Conservation (phyloP, 2,797 vertebrate genomes). For the Calcarius lapponicus region DNA sequence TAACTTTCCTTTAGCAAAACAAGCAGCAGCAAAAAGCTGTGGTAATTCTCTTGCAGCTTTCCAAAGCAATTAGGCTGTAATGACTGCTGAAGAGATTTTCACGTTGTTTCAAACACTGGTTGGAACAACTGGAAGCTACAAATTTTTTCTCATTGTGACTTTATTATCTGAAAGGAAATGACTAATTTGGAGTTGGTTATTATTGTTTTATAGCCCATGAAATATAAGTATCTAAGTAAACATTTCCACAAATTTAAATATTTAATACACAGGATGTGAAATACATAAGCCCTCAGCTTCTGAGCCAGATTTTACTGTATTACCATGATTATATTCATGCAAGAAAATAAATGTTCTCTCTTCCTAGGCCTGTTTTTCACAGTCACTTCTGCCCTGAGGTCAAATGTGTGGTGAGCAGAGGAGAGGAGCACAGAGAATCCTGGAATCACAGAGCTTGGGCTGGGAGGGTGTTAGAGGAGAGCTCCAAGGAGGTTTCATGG, state of each 20-base stretch:
- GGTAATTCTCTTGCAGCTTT: constrained; percentile 41
- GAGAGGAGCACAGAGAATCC: fast-evolving
- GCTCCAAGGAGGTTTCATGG: too few relatives aligned
- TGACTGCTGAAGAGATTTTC: constrained; percentile 50
- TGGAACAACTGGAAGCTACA: constrained; percentile 52
- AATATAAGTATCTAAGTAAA: constrained; percentile 43
- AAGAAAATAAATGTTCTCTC: background rate
- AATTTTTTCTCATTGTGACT: constrained; percentile 55
- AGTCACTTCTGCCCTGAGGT: background rate
- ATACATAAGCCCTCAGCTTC: background rate
- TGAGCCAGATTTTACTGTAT: background rate
- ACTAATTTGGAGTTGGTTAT: constrained; percentile 60
- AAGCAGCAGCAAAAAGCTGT: background rate
- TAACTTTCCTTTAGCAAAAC: background rate
- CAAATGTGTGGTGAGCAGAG: background rate
- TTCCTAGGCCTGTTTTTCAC: background rate
- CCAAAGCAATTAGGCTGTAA: constrained; percentile 54
- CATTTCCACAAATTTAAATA: constrained; percentile 15
- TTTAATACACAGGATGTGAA: background rate
- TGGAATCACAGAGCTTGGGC: background rate
- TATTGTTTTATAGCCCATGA: constrained; percentile 65
- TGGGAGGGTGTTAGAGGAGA: background rate
- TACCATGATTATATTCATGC: background rate
- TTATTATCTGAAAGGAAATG: constrained; percentile 58
- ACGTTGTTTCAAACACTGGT: constrained; percentile 26